A percentile compares a stretch with the other conserved stretches of the same genome.
phyloP scores from a whole-genome alignment of 2,113 vertebrate species.

The Seriola rivoliana region DNA sequence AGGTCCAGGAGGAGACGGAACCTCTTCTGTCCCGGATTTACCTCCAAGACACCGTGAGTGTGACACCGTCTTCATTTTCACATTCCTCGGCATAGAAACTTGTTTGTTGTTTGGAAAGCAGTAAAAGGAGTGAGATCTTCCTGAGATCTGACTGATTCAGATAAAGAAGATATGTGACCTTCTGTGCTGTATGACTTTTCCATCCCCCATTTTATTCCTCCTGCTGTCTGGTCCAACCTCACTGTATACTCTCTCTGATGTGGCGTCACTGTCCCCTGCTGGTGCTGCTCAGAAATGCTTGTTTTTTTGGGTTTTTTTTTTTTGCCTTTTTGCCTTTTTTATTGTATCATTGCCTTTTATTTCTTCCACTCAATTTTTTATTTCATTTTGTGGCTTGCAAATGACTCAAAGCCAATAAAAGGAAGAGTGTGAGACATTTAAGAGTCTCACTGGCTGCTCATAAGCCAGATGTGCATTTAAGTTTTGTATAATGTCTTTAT shows the following conservation, averaged over 20 bases:
- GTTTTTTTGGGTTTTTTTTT: neutral
- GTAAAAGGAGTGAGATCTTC: neutral
- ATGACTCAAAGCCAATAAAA: neutral
- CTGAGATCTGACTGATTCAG: neutral
- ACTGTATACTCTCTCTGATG: neutral
- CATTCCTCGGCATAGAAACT: constrained; percentile 18
- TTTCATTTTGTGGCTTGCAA: neutral
- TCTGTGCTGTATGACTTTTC: neutral
- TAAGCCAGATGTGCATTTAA: neutral
- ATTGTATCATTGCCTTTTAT: neutral
- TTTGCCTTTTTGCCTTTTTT: neutral
- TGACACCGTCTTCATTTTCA: constrained; percentile 26
- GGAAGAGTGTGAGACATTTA: neutral
- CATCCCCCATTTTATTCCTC: constrained; percentile 7
- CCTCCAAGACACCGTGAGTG: constrained; percentile 3
- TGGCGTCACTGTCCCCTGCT: constrained; percentile 64
- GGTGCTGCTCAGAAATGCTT: constrained; percentile 10
- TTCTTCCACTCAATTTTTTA: neutral
- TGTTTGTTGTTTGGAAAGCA: neutral
- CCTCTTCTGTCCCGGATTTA: constrained; percentile 39
- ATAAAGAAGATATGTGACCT: constrained; percentile 18
- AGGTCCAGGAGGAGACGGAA: constrained; percentile 19
- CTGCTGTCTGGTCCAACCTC: neutral
- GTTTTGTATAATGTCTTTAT: neutral
- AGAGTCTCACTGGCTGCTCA: neutral